Evolutionary conservation across 53 echinoderm and acorn worm species (phyloP).

Genomic region (Luidia sarsii): DNA sequence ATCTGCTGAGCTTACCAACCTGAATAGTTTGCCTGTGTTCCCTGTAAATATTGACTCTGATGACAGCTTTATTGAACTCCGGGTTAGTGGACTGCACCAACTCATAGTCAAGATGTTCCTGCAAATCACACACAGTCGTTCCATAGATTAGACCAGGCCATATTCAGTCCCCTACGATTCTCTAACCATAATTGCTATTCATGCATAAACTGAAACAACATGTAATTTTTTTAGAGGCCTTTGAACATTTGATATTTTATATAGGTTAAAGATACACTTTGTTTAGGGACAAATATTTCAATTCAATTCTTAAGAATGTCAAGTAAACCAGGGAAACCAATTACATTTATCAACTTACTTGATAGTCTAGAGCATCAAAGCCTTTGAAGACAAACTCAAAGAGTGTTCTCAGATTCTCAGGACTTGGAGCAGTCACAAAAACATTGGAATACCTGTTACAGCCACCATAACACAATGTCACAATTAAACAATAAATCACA

Average conservation of each 20-base stretch:
- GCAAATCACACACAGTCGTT: no score
- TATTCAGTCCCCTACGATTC: no score
- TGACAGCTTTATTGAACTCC: constrained; percentile 98
- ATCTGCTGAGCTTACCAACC: constrained; percentile 45
- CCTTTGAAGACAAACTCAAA: constrained; percentile 99
- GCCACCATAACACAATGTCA: no score
- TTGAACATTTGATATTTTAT: no score
- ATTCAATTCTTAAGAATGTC: no score
- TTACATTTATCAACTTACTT: constrained; percentile 70
- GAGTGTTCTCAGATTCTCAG: constrained; percentile 91
- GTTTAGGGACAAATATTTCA: no score
- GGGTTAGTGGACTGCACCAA: constrained; percentile 98
- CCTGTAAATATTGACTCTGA: constrained; percentile 96
- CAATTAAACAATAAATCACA: no score
- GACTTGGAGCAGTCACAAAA: constrained; percentile 98
- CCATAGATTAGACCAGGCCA: no score
- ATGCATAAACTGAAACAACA: background rate
- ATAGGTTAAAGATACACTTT: no score
- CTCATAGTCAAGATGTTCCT: constrained; percentile 99
- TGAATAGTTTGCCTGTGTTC: constrained; percentile 97
- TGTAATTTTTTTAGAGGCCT: no score
- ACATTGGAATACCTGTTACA: constrained; percentile 90
- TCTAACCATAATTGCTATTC: no score
- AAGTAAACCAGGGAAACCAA: no score
- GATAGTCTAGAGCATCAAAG: constrained; percentile 94